Evolutionary conservation across 2,797 vertebrate species (phyloP).

Genomic region (Paratrypauchen microcephalus): DNA sequence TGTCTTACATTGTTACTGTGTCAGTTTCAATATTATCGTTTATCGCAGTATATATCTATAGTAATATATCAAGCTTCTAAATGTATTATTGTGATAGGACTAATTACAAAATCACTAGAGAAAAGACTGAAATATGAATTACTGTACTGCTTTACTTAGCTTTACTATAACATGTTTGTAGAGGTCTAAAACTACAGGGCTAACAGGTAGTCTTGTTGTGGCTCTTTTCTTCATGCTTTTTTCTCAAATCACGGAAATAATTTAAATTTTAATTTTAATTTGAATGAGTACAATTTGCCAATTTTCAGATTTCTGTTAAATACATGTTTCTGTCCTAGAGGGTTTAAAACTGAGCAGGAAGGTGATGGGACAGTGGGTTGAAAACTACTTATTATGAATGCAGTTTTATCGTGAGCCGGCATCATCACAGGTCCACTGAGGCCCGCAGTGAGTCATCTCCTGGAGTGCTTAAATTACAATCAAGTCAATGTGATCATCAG

Average conservation of each 20-base stretch:
- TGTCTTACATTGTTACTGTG: too few species aligned
- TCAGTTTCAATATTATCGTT: too few species aligned
- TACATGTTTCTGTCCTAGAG: not conserved
- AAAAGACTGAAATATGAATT: not conserved
- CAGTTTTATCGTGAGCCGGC: conserved; percentile 12
- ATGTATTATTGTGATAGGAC: too few species aligned
- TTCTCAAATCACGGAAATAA: not conserved
- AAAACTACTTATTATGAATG: not conserved
- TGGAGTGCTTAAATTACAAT: conserved; percentile 32
- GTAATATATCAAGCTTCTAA: too few species aligned
- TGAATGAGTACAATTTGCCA: not conserved
- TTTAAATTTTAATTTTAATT: too few species aligned
- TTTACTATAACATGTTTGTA: not conserved
- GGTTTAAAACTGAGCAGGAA: not conserved
- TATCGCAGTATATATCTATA: too few species aligned
- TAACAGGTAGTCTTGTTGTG: not conserved
- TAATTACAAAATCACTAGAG: not conserved
- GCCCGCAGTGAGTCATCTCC: conserved; percentile 57
- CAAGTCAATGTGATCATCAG: conserved; percentile 33
- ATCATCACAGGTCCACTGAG: conserved; percentile 18
- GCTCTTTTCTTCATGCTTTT: not conserved
- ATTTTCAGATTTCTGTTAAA: not conserved
- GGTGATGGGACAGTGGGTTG: not conserved
- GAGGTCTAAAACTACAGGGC: not conserved
- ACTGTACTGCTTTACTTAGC: too few species aligned